A percentile compares a stretch with the other conserved stretches of the same genome.
phyloP scores from a whole-genome alignment of 2,888 invertebrate species.

The Oxystoma pomonae region DNA sequence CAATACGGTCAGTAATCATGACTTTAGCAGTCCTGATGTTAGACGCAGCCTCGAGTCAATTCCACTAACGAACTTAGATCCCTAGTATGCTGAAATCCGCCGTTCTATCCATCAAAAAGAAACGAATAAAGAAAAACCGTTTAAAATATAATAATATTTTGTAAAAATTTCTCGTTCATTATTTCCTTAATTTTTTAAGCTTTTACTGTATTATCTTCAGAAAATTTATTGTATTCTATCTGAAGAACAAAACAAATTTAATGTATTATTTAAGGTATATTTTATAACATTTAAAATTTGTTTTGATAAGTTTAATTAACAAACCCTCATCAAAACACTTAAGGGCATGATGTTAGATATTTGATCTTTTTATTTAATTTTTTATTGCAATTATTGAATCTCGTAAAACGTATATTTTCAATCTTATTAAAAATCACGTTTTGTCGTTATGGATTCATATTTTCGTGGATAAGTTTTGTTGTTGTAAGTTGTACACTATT shows the following conservation, averaged over 20 bases:
- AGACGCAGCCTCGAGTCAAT: not conserved
- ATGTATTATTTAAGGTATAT: not conserved
- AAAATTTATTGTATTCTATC: not conserved
- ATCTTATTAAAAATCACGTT: too few relatives aligned
- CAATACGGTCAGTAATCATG: conserved; percentile 4
- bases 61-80: not conserved
- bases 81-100: not conserved
- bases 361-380: not conserved
- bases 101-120: not conserved
- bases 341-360: not conserved
- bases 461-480: not conserved
- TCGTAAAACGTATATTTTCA: not conserved
- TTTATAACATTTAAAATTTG: not conserved
- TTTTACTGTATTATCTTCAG: not conserved
- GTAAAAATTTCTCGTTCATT: not conserved
- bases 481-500: not conserved
- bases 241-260: not conserved
- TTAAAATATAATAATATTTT: not conserved
- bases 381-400: not conserved
- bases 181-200: not conserved
- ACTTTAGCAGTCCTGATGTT: not conserved
- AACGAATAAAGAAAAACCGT: not conserved
- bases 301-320: not conserved
- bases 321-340: not conserved
- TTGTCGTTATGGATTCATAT: not conserved